These are phyloP conservation scores for Salmo trutta DNA, from an alignment of 2,797 vertebrate genomes.

Conservation along the genomic window DNA sequence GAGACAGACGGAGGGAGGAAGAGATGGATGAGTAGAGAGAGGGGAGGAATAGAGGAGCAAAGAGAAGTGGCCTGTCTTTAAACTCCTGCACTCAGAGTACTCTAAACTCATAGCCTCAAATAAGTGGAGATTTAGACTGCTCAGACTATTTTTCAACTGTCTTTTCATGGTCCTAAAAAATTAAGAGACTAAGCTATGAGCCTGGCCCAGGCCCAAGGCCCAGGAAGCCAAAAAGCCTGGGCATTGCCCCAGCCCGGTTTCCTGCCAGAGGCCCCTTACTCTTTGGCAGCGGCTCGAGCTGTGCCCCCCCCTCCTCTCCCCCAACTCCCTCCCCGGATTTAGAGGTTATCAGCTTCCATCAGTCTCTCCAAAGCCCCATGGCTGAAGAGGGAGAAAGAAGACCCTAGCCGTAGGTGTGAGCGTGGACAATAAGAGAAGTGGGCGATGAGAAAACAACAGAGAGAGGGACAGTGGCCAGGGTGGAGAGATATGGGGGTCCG, in stretches of 20 bases:
- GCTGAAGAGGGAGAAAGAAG: conserved; percentile 49
- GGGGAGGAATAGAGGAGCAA: not conserved
- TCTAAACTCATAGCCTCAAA: not conserved
- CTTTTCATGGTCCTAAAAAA: not conserved
- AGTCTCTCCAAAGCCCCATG: conserved; percentile 63
- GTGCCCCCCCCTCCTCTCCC: conserved; percentile 25
- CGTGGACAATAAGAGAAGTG: conserved; percentile 61
- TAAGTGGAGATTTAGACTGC: not conserved
- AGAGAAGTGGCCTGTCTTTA: not conserved
- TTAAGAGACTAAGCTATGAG: not conserved
- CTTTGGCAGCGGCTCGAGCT: conserved; percentile 39
- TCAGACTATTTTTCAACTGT: not conserved
- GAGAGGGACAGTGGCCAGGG: conserved; percentile 11
- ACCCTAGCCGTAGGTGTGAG: conserved; percentile 69
- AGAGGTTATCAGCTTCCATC: conserved; percentile 76
- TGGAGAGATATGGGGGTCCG: conserved; percentile 52
- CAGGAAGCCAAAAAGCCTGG: conserved; percentile 50
- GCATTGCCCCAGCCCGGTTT: conserved; percentile 51
- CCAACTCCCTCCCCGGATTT: conserved; percentile 49
- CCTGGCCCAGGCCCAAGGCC: conserved; percentile 56
- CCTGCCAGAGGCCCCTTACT: conserved; percentile 54
- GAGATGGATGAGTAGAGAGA: not conserved
- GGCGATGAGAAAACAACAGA: conserved; percentile 1
- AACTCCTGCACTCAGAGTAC: not conserved
- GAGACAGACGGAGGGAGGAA: not conserved